Percentiles rank a stretch among this genome's conserved stretches.
Evolutionary conservation across 2,113 vertebrate genomes (phyloP).

Genomic region (Delphinapterus leucas): DNA sequence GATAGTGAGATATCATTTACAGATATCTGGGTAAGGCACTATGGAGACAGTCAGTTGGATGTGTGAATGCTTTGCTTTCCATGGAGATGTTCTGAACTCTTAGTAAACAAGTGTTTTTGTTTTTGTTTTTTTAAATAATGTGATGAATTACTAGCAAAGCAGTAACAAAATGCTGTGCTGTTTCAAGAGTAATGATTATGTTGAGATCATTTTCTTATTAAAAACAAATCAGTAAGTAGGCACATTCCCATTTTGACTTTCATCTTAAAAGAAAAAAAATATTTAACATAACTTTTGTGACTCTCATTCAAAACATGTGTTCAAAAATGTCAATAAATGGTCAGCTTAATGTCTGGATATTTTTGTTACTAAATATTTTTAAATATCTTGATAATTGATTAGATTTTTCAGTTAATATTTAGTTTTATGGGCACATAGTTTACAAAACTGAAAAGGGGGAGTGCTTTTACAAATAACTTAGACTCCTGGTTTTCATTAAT

Average conservation of each 20-base stretch:
- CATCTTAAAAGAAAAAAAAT: background rate
- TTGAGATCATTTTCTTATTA: background rate
- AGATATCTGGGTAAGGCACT: background rate
- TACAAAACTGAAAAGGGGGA: background rate
- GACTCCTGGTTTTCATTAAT: background rate
- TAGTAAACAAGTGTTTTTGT: background rate
- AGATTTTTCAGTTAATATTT: background rate
- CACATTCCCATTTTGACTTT: background rate
- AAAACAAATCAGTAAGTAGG: background rate
- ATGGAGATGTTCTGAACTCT: background rate
- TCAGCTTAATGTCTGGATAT: background rate
- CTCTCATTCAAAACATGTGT: background rate
- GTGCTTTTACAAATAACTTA: background rate
- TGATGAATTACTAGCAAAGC: background rate
- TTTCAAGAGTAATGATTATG: background rate
- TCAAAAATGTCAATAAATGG: background rate
- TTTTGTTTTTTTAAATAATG: background rate
- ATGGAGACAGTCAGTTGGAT: background rate
- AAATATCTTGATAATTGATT: constrained; percentile 10
- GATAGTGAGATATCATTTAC: background rate
- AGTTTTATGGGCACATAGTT: background rate
- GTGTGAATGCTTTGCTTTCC: background rate
- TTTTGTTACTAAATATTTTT: background rate
- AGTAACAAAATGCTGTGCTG: background rate
- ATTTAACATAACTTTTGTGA: background rate